Conservation (phyloP, 2,797 vertebrate species). For the Phrynocephalus guinanensis region DNA sequence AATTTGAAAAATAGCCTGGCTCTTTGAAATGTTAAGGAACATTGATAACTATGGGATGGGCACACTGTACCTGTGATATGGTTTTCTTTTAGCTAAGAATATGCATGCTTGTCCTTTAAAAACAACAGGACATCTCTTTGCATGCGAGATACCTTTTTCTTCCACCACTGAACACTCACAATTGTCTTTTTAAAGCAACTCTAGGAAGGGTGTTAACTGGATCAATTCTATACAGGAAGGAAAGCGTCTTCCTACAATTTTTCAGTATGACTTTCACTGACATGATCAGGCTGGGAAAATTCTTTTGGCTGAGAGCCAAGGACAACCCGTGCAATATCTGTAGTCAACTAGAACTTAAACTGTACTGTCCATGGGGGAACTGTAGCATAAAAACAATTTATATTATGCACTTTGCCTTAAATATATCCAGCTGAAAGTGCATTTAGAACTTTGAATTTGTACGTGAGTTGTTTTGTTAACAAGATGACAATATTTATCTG, state of each 20-base stretch:
- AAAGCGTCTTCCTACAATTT: slow-evolving; percentile 80
- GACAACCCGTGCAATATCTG: slow-evolving; percentile 70
- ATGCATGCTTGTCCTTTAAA: slow-evolving; percentile 67
- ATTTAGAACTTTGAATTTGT: slow-evolving; percentile 62
- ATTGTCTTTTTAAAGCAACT: slow-evolving; percentile 79
- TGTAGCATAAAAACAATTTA: slow-evolving; percentile 70
- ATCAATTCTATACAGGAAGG: slow-evolving; percentile 77
- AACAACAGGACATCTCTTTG: slow-evolving; percentile 71
- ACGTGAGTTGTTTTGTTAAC: slow-evolving; percentile 23
- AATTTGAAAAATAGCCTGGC: slow-evolving; percentile 11
- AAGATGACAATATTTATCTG: background rate
- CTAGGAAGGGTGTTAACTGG: slow-evolving; percentile 80
- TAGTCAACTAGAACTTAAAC: slow-evolving; percentile 74
- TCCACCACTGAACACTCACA: slow-evolving; percentile 69
- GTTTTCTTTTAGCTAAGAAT: slow-evolving; percentile 37
- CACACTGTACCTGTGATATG: fast-evolving
- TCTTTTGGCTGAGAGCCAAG: slow-evolving; percentile 78
- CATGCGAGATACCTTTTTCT: slow-evolving; percentile 69
- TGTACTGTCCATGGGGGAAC: slow-evolving; percentile 68
- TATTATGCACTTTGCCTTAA: slow-evolving; percentile 66
- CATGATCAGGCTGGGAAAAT: slow-evolving; percentile 81
- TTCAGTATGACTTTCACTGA: slow-evolving; percentile 82
- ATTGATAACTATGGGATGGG: slow-evolving; percentile 9
- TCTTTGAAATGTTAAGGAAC: slow-evolving; percentile 21
- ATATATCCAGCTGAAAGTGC: slow-evolving; percentile 56